Evolutionary conservation across 2,888 invertebrate species (phyloP), one percentile per base, ranked within the genome.

Genomic region (Cheilosia impressa): DNA sequence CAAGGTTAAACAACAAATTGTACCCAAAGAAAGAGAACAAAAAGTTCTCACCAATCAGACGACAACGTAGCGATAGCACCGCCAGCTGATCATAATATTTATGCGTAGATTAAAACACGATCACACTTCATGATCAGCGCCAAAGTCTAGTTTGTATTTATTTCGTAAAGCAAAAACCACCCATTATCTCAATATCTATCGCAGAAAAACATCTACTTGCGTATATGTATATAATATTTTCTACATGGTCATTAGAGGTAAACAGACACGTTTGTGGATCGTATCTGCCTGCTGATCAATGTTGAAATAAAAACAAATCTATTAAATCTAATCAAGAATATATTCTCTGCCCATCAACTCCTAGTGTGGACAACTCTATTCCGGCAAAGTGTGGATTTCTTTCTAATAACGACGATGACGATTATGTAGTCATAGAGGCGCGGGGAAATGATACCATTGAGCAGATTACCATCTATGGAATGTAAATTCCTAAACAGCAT

Each of bases 1-100:
- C 47, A 50, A 65, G 13, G 65, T 65, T 47, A 22, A 65, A 34
- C 34, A 31, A 52, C 24, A 60, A 43, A 19, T 47, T n/a, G 9
- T 34, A 4, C 7, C n/a, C n/a, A 17, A 63, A 58, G 22, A 19
- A 24, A 19, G 9, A 62, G 10, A 60, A 43, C 9, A 45, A 13
- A 13, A 24, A 5, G 2, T 13, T 5, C 15, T 15, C 53, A 31
- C 47, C 3, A 22, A 22, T 6, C 52, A 24, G 22, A 6, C 27
- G 41, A 41, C 43, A 41, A 10, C 17, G 22, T 22, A 50, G 53
- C 58, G 22, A 68, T 17, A 62, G 38, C 80, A 31, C 57, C 69
- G 66, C 55, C 75, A 77, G 75, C 75, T 79, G 84, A 84, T 80
- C 84, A 75, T 27, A 75, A 75, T 65, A 73, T 84, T 71, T 75